Evolutionary conservation across 2,888 invertebrate species (phyloP), one percentile per base, ranked within the genome.

Genomic region (Gasteruption jaculator): DNA sequence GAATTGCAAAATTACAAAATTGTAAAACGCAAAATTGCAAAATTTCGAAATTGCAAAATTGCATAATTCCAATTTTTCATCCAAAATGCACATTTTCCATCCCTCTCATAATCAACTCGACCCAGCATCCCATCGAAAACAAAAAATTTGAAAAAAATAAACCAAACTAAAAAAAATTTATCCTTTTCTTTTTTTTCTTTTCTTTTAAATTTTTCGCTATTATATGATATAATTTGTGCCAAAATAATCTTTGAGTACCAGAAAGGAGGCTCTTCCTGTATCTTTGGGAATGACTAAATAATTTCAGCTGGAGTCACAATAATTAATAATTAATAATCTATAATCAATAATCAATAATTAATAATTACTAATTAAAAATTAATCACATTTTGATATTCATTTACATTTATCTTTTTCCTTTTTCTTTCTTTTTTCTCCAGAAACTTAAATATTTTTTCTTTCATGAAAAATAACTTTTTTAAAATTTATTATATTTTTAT

Each of bases 141-240:
- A 19, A 21, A 43, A 45, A 39, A 16, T 14, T 41, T 35, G 40
- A 24, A 22, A 22, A 31, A 20, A 31, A 26, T 33, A 25, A 12
- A 29, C 20, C 32, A 37, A 45, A 39, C 49, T 43, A 41, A 47
- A 53, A 41, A 43, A 46, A 41, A 38, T 49, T 46, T 12, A n/a
- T 29, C 7, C 6, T n/a, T n/a, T n/a, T 15, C 11, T 37, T 11
- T 37, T 19, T 27, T 20, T n/a, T 22, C 11, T 27, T 3, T 19
- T 14, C 10, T n/a, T 29, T 16, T 11, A 29, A 8, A 27, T 18
- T 7, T 35, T 21, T 12, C 5, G 11, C 8, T 16, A 21, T n/a
- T n/a, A n/a, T n/a, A n/a, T n/a, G n/a, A n/a, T n/a, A n/a, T n/a
- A n/a, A n/a, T n/a, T n/a, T n/a, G n/a, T n/a, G n/a, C n/a, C n/a